Conservation (phyloP, 2,797 vertebrate genomes). For the Gouania willdenowi region DNA sequence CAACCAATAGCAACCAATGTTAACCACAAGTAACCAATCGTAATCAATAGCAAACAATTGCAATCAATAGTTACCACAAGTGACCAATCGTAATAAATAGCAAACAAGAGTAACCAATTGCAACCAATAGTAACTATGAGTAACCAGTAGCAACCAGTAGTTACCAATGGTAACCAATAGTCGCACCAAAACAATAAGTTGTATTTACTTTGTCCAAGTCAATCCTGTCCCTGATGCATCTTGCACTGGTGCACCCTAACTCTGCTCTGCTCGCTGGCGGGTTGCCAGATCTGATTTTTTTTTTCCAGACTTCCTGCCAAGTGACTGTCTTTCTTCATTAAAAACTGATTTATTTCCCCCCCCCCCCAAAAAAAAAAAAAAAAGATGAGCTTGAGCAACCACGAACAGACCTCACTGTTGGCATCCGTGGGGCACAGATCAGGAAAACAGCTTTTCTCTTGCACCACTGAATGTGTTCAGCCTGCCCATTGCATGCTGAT, state of each 20-base stretch:
- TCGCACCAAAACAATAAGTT: too few relatives aligned
- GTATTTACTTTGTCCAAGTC: too few relatives aligned
- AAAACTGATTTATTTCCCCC: constrained; percentile 56
- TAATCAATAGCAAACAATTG: too few relatives aligned
- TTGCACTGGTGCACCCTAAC: constrained; percentile 22
- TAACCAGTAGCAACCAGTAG: too few relatives aligned
- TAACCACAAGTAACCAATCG: too few relatives aligned
- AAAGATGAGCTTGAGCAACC: constrained; percentile 36
- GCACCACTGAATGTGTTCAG: constrained; percentile 60
- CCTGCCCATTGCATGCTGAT: constrained; percentile 69
- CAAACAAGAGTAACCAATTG: too few relatives aligned
- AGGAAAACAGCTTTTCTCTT: constrained; percentile 70
- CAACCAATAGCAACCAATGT: too few relatives aligned
- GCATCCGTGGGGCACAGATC: constrained; percentile 26
- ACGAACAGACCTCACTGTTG: constrained; percentile 15
- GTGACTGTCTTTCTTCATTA: constrained; percentile 50
- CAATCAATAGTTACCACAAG: too few relatives aligned
- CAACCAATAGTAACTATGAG: too few relatives aligned
- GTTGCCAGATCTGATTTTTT: constrained; percentile 18
- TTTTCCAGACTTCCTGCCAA: constrained; percentile 38
- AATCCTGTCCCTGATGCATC: too few relatives aligned
- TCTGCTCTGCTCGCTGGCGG: constrained; percentile 23
- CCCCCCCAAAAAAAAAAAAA: constrained; percentile 22
- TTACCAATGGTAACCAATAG: not conserved
- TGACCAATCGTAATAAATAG: too few relatives aligned